Evolutionary conservation across 2,888 invertebrate genomes (phyloP).

Genomic region (Aleiodes testaceus): DNA sequence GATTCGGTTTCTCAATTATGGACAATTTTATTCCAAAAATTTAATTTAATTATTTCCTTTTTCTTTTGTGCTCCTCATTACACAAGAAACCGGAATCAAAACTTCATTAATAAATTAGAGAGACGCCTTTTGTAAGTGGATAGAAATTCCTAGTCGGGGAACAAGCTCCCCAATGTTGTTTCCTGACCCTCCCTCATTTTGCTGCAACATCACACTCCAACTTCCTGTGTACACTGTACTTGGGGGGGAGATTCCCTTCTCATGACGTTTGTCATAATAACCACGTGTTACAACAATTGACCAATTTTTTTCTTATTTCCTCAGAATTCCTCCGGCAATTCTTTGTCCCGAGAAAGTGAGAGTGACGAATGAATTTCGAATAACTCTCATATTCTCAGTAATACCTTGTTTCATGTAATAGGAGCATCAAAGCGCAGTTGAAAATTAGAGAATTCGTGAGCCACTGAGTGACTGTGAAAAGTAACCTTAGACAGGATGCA

Average conservation of each 20-base stretch:
- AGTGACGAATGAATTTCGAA: no score
- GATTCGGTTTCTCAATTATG: no score
- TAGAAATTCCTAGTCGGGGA: background rate
- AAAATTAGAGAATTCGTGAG: background rate
- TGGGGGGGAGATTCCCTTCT: no score
- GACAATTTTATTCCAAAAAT: no score
- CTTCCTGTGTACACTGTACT: no score
- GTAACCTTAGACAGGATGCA: constrained; percentile 63
- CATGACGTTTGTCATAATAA: no score
- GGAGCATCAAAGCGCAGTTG: constrained; percentile 1
- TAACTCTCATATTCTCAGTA: background rate
- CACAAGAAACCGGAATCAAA: constrained; percentile 50
- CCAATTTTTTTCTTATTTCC: background rate
- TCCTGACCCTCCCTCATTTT: constrained; percentile 31
- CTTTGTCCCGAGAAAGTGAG: background rate
- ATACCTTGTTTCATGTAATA: constrained; percentile 5
- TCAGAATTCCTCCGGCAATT: background rate
- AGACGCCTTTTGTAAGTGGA: constrained; percentile 47
- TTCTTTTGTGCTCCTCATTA: background rate
- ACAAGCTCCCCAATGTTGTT: constrained; percentile 19
- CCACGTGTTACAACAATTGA: no score
- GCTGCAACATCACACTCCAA: background rate
- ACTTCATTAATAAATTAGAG: constrained; percentile 63
- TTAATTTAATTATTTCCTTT: background rate
- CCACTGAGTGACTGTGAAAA: constrained; percentile 47